Evolutionary conservation across 2,888 invertebrate genomes (phyloP).

Genomic region (Mimumesa dahlbomi): DNA sequence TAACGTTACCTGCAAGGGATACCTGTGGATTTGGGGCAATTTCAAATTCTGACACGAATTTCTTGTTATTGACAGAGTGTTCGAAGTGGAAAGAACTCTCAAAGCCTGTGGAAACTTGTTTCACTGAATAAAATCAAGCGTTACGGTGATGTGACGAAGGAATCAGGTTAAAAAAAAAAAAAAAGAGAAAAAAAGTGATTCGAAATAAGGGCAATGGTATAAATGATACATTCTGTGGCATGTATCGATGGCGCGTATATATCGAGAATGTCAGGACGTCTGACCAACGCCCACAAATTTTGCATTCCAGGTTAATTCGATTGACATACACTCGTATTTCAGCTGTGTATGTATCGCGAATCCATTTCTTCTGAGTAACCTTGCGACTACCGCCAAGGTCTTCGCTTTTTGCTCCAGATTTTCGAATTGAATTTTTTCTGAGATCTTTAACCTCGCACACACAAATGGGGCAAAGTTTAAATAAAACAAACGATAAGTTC

Average conservation of each 20-base stretch:
- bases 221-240: slow-evolving; percentile 22
- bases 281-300: slow-evolving; percentile 66
- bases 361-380: slow-evolving; percentile 4
- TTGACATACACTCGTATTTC: slow-evolving; percentile 32
- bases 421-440: no score
- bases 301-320: slow-evolving; percentile 69
- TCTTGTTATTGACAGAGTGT: no score
- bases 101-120: not conserved
- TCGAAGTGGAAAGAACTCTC: no score
- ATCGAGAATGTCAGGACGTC: slow-evolving; percentile 22
- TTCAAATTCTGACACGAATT: no score
- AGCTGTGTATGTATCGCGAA: slow-evolving; percentile 8
- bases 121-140: not conserved
- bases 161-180: slow-evolving; percentile 28
- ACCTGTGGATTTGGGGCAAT: no score
- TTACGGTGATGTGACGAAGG: slow-evolving; percentile 42
- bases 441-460: no score
- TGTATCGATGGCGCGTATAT: slow-evolving; percentile 36
- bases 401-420: no score
- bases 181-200: no score
- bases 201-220: slow-evolving; percentile 50
- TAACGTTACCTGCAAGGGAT: no score
- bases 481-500: no score
- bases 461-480: no score
- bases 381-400: not conserved